A percentile compares a stretch with the other conserved stretches of the same genome.
phyloP scores from a whole-genome alignment of 2,888 invertebrate species.

The Aphidius colemani region DNA sequence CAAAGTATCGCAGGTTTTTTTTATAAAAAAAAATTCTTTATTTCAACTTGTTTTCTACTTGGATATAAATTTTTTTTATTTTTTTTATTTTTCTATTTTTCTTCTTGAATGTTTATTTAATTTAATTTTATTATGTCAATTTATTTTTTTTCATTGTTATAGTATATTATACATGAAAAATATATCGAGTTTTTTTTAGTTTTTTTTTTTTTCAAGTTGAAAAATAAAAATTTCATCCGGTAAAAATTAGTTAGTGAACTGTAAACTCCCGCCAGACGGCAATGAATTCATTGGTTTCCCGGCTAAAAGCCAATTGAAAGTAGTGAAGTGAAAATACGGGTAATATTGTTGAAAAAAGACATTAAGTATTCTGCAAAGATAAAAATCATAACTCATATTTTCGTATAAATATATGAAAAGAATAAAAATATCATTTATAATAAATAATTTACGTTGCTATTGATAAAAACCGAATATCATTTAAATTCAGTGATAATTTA shows the following conservation, averaged over 20 bases:
- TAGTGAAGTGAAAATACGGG: slow-evolving; percentile 19
- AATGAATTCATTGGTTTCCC: slow-evolving; percentile 26
- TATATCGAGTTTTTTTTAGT: neutral
- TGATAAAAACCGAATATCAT: neutral
- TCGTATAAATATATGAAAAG: neutral
- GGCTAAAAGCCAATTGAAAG: slow-evolving; percentile 28
- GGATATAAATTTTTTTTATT: neutral
- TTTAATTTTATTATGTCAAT: too few species aligned
- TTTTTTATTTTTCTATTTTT: neutral
- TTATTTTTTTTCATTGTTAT: neutral
- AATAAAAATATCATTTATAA: slow-evolving; percentile 1
- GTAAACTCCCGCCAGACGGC: slow-evolving; percentile 25
- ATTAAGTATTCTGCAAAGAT: neutral
- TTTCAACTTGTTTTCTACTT: slow-evolving; percentile 7
- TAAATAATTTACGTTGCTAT: neutral
- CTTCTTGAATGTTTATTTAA: too few species aligned
- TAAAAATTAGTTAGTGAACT: slow-evolving; percentile 25
- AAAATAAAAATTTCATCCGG: slow-evolving; percentile 23
- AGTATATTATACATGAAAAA: too few species aligned
- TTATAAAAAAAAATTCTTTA: slow-evolving; percentile 5
- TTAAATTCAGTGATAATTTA: neutral
- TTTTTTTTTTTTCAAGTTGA: neutral
- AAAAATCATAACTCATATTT: neutral
- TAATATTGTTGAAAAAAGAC: slow-evolving; percentile 12
- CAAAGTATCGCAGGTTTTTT: slow-evolving; percentile 14